Percentiles rank a stretch among this genome's conserved stretches.
These are phyloP conservation scores for Enchytraeus crypticus DNA, from an alignment of 2,888 invertebrate genomes.

Conservation along the genomic window DNA sequence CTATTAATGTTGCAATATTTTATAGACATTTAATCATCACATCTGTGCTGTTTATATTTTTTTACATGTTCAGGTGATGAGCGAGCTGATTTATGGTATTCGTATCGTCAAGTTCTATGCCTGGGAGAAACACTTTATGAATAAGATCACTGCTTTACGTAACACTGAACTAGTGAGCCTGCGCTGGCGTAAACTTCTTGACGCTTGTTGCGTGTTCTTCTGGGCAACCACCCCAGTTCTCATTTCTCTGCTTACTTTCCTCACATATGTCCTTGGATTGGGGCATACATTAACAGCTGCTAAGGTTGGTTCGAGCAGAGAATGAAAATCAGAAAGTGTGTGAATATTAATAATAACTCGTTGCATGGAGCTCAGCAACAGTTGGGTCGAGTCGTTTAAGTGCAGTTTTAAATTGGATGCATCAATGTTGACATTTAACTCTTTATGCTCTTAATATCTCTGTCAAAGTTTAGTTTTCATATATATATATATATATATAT, in stretches of 20 bases:
- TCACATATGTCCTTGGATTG: slow-evolving; percentile 52
- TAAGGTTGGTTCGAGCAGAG: slow-evolving; percentile 57
- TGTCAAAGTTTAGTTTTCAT: too few species aligned
- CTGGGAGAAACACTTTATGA: slow-evolving; percentile 81
- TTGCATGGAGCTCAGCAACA: too few species aligned
- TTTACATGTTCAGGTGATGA: slow-evolving; percentile 64
- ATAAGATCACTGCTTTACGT: slow-evolving; percentile 53
- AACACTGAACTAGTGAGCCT: slow-evolving; percentile 66
- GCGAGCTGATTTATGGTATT: slow-evolving; percentile 78
- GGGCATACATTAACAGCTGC: slow-evolving; percentile 72
- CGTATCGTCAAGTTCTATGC: slow-evolving; percentile 81
- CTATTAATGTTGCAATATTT: too few species aligned
- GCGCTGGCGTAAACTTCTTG: slow-evolving; percentile 81
- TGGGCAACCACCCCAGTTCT: slow-evolving; percentile 94
- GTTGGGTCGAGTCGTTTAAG: too few species aligned
- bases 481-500: too few species aligned
- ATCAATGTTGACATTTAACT: too few species aligned
- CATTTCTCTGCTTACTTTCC: slow-evolving; percentile 51
- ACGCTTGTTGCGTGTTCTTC: slow-evolving; percentile 93
- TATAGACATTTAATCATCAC: too few species aligned
- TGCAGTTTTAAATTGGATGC: too few species aligned
- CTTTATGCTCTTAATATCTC: too few species aligned
- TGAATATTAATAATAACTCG: too few species aligned
- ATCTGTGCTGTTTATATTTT: too few species aligned
- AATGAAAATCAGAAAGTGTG: too few species aligned